Evolutionary conservation across 1,140 invertebrate genomes (phyloP).

Genomic region (Acarapis woodi): DNA sequence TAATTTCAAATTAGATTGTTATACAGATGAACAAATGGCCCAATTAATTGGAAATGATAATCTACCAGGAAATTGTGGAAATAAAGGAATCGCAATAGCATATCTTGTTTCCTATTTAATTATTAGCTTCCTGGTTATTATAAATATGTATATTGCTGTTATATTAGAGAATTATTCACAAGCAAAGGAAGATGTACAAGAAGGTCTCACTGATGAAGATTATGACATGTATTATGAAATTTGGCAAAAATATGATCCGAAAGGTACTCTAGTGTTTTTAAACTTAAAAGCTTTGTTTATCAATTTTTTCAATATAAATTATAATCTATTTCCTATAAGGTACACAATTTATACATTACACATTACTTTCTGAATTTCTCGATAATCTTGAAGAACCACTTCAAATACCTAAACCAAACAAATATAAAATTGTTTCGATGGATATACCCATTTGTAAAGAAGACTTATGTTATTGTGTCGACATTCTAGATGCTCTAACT

Average conservation of each 20-base stretch:
- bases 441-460: constrained; percentile 92
- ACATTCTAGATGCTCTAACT: constrained; percentile 73
- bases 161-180: constrained; percentile 95
- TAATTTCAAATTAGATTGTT: background rate
- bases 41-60: constrained; percentile 24
- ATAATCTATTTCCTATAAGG: no score
- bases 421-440: constrained; percentile 94
- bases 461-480: constrained; percentile 84
- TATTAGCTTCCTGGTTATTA: constrained; percentile 89
- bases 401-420: constrained; percentile 89
- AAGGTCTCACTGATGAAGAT: constrained; percentile 88
- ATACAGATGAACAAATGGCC: no score
- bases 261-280: no score
- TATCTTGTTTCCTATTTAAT: constrained; percentile 84
- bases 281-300: no score
- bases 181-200: constrained; percentile 91
- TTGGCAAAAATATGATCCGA: constrained; percentile 92
- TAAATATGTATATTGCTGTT: constrained; percentile 98
- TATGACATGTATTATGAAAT: constrained; percentile 99
- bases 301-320: no score
- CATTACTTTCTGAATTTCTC: constrained; percentile 71
- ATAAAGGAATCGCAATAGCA: constrained; percentile 63
- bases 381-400: constrained; percentile 73
- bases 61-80: constrained; percentile 64
- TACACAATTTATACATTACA: constrained; percentile 79